These are phyloP conservation scores for Pelodytes ibericus DNA, from an alignment of 2,797 vertebrate species.

Conservation along the genomic window DNA sequence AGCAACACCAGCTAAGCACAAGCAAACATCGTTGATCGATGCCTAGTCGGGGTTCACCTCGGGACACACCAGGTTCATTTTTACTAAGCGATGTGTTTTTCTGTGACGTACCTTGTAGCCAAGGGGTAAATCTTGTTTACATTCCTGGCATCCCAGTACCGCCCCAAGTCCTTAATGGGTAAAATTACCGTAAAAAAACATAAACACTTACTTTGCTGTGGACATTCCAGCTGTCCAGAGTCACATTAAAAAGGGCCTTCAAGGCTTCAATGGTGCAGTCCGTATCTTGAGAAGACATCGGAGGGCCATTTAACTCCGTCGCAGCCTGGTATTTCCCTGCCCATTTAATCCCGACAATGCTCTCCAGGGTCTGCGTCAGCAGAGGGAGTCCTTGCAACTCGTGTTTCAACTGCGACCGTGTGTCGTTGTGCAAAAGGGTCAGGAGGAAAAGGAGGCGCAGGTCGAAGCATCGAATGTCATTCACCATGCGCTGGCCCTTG, in stretches of 20 bases:
- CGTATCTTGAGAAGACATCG: slow-evolving; percentile 82
- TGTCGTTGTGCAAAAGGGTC: slow-evolving; percentile 87
- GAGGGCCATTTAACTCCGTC: slow-evolving; percentile 71
- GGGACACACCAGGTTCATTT: too few species aligned
- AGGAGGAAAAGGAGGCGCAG: slow-evolving; percentile 94
- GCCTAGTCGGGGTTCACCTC: too few species aligned
- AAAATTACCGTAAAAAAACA: too few species aligned
- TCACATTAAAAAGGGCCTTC: slow-evolving; percentile 96
- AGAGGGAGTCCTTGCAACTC: slow-evolving; percentile 83
- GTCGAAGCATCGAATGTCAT: slow-evolving; percentile 91
- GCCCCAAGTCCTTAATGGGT: too few species aligned
- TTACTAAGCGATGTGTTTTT: too few species aligned
- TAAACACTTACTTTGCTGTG: slow-evolving; percentile 83
- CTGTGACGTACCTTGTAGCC: too few species aligned
- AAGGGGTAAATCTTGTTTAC: too few species aligned
- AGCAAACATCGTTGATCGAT: too few species aligned
- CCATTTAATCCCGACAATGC: slow-evolving; percentile 87
- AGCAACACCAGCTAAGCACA: too few species aligned
- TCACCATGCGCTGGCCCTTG: slow-evolving; percentile 72
- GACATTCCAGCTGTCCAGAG: slow-evolving; percentile 82
- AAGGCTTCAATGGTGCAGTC: slow-evolving; percentile 91
- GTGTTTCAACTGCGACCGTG: slow-evolving; percentile 79
- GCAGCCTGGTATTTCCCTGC: slow-evolving; percentile 83
- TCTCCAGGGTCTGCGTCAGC: slow-evolving; percentile 89
- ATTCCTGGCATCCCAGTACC: too few species aligned